A percentile compares a stretch with the other conserved stretches of the same genome.
Conservation (phyloP, 2,113 vertebrate genomes). For the Hyperoodon ampullatus region DNA sequence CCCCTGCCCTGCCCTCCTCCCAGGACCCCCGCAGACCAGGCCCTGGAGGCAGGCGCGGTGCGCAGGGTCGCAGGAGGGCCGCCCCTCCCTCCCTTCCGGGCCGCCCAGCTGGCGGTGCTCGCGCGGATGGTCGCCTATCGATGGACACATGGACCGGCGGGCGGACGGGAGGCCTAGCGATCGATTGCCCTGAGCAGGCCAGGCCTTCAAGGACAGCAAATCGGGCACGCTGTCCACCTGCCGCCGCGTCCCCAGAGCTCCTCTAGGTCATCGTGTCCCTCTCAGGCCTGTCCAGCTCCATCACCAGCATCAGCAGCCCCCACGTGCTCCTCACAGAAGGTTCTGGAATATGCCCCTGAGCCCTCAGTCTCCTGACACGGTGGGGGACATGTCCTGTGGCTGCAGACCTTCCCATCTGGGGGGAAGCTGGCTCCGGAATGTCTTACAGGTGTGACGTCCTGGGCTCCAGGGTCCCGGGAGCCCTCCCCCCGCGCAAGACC, state of each 20-base stretch:
- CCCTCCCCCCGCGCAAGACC: background rate
- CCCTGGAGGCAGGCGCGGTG: background rate
- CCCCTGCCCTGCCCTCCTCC: background rate
- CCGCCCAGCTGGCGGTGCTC: too few relatives aligned
- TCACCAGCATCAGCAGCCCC: background rate
- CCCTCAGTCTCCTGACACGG: background rate
- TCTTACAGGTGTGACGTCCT: background rate
- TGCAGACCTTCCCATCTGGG: rapidly evolving
- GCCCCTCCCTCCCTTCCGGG: too few relatives aligned
- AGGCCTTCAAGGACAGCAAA: background rate
- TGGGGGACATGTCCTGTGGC: rapidly evolving
- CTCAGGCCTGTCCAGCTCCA: background rate
- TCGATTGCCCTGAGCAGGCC: background rate
- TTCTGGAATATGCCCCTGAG: background rate
- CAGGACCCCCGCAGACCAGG: background rate
- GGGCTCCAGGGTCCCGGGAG: background rate
- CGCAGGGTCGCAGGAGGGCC: background rate
- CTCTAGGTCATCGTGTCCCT: background rate
- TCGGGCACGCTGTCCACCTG: background rate
- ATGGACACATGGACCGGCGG: rapidly evolving
- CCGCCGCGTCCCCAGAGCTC: too few relatives aligned
- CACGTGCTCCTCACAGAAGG: background rate
- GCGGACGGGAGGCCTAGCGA: rapidly evolving
- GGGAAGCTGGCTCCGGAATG: background rate
- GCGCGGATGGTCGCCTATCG: rapidly evolving